A percentile compares a stretch with the other conserved stretches of the same genome.
phyloP scores from a whole-genome alignment of 2,113 vertebrate genomes.

The Grammomys surdaster region DNA sequence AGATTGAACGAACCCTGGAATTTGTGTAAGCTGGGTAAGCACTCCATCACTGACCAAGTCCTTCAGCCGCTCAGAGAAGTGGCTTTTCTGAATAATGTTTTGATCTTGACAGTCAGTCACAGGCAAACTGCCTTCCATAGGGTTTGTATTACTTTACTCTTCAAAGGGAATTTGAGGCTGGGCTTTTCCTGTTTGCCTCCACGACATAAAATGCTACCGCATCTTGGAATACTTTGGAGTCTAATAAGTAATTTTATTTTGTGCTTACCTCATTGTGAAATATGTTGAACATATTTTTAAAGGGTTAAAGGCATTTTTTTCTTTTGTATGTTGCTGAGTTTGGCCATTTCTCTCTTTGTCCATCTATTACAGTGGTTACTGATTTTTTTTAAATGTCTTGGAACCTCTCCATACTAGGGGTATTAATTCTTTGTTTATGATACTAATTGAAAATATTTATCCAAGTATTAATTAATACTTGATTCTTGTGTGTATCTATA shows the following conservation, averaged over 20 bases:
- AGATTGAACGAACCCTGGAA: not conserved
- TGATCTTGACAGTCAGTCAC: not conserved
- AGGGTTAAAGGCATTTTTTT: not conserved
- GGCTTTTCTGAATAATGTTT: not conserved
- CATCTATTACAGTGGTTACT: not conserved
- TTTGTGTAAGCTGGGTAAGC: not conserved
- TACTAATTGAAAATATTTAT: not conserved
- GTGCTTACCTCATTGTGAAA: not conserved
- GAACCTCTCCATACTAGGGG: not conserved
- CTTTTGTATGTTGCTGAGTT: not conserved
- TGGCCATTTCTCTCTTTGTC: not conserved
- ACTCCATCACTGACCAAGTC: not conserved
- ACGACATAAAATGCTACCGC: not conserved
- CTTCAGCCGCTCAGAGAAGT: not conserved
- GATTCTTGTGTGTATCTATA: not conserved
- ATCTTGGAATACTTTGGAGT: not conserved
- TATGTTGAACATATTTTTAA: not conserved
- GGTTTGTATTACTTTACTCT: not conserved
- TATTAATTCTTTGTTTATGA: not conserved
- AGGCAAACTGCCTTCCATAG: not conserved
- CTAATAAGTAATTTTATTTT: not conserved
- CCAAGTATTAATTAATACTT: not conserved
- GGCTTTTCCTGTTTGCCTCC: not conserved
- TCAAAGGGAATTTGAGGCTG: not conserved
- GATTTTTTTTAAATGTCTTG: not conserved